A percentile compares a stretch with the other conserved stretches of the same genome.
Conservation (phyloP, 2,113 vertebrate genomes). For the Chaetorhynchus papuensis region DNA sequence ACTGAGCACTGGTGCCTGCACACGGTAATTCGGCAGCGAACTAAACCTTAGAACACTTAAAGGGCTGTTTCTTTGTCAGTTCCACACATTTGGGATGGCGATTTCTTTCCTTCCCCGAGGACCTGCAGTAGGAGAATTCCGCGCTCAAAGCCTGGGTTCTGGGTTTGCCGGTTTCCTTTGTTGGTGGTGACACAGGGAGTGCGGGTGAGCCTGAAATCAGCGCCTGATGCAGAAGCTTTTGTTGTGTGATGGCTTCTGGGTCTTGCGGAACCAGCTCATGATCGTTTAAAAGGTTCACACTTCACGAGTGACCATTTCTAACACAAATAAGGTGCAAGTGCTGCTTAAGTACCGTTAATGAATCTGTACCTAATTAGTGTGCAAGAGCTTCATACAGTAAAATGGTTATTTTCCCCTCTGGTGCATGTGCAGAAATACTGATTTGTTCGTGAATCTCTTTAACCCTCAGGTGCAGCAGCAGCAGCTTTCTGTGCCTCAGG, state of each 20-base stretch:
- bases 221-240: not conserved
- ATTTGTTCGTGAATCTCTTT: too few species aligned
- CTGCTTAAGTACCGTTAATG: accelerated
- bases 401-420: accelerated
- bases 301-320: not conserved
- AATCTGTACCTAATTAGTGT: not conserved
- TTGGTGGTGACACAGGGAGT: accelerated
- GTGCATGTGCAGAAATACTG: not conserved
- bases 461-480: not conserved
- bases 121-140: not conserved
- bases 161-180: not conserved
- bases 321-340: not conserved
- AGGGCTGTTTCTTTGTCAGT: not conserved
- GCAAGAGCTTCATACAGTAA: accelerated
- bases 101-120: not conserved
- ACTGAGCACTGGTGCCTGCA: not conserved
- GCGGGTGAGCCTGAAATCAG: not conserved
- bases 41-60: not conserved
- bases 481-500: accelerated
- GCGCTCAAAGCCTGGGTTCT: not conserved
- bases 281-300: not conserved
- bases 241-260: not conserved
- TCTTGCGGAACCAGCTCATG: not conserved
- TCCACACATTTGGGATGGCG: not conserved
- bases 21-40: not conserved